These are phyloP conservation scores for Linyphia triangularis DNA, from an alignment of 2,888 invertebrate species.

Conservation along the genomic window DNA sequence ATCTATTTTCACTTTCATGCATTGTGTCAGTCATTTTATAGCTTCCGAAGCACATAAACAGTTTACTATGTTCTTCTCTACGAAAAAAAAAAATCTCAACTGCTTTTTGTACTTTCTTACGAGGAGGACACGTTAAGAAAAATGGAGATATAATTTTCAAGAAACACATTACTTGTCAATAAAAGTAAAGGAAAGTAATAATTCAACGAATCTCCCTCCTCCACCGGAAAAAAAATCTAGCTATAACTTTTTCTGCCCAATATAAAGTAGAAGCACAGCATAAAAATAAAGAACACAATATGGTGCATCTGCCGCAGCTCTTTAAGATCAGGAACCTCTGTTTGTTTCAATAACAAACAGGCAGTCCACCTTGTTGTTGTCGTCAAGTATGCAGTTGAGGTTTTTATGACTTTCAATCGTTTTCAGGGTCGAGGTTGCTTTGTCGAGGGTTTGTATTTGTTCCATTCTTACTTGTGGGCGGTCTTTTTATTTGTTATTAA, in stretches of 20 bases:
- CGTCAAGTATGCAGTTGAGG: not conserved
- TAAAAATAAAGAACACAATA: not conserved
- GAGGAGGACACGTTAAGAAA: not conserved
- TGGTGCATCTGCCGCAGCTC: slow-evolving; percentile 33
- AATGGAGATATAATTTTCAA: slow-evolving; percentile 33
- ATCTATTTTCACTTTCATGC: slow-evolving; percentile 20
- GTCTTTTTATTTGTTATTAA: not conserved
- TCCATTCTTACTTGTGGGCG: not conserved
- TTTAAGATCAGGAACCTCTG: slow-evolving; percentile 3
- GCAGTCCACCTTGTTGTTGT: slow-evolving; percentile 13
- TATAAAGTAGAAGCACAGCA: not conserved
- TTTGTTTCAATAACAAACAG: slow-evolving; percentile 47
- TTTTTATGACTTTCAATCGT: slow-evolving; percentile 23
- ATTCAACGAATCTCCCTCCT: not conserved
- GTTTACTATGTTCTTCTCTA: not conserved
- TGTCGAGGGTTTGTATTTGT: too few species aligned
- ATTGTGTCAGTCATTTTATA: slow-evolving; percentile 5
- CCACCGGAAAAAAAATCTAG: slow-evolving; percentile 2
- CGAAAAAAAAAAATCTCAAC: not conserved
- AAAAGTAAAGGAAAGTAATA: slow-evolving; percentile 6
- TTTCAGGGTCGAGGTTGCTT: not conserved
- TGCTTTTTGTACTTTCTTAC: not conserved
- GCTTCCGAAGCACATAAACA: slow-evolving; percentile 43
- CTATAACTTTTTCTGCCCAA: slow-evolving; percentile 1
- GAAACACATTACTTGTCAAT: slow-evolving; percentile 23